Base-by-base conservation (phyloP, 2,797 vertebrate genomes). In the Sebastolobus alascanus region DNA sequence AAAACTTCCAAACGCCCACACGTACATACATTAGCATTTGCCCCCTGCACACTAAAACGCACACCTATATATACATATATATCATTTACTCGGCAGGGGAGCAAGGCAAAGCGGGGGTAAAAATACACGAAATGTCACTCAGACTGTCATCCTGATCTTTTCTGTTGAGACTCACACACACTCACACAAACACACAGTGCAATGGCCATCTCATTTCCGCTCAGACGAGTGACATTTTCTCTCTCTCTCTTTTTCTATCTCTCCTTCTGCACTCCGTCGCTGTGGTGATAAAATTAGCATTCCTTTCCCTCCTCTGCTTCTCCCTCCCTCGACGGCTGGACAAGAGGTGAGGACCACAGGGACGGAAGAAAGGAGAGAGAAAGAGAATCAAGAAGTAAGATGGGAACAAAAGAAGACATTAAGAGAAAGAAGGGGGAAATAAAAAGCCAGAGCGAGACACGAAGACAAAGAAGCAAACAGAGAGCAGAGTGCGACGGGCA, bases 261-360 rank as follows among this genome's bases (percentile, higher is more conserved):
- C 68, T 80, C 73, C 84, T 88, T 66, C 82, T 84, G 82, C 89
- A 87, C 89, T 89, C 87, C 6, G 63, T 89, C 86, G 82, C 89
- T 89, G 88, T 91, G 80, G 85, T 87, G 93, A 93, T 92, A 89
- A 92, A 95, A 95, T 95, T 95, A 94, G 93, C 94, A 96, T 95
- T 95, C 93, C 88, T 90, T 90, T 91, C 92, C 87, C 90, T 94
- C 84, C 90, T 90, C 87, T 87, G 64, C 85, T 78, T 89, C 90
- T 90, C 79, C 43, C 84, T 93, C 85, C 90, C 92, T 90, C 68
- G 50, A 88, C n/a, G 84, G 82, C 84, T 85, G 86, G 92, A 93
- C 93, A 92, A 93, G 91, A 94, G 91, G 93, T 94, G 91, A 94
- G 74, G 88, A 88, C 92, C 88, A 89, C 76, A 84, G 92, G 90